These are phyloP conservation scores for Pristis pectinata DNA, from an alignment of 2,797 vertebrate genomes.

Conservation along the genomic window DNA sequence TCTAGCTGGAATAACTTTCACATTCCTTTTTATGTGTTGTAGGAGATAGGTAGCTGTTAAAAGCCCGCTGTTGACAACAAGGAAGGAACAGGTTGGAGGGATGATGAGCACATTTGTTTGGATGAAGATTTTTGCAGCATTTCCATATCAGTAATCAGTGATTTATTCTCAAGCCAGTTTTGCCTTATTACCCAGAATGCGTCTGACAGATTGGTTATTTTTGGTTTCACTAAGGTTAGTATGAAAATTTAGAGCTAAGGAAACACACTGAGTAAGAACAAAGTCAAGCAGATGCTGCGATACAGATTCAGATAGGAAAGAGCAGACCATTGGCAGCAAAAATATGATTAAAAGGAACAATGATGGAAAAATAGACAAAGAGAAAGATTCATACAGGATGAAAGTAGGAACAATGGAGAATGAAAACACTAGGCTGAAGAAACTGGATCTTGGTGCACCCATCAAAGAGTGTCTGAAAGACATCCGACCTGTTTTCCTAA, in stretches of 20 bases:
- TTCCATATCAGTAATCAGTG: neutral
- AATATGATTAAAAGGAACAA: neutral
- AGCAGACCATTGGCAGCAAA: neutral
- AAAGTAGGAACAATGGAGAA: neutral
- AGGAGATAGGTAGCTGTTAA: neutral
- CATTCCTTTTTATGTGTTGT: neutral
- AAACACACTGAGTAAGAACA: neutral
- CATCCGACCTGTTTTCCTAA: neutral
- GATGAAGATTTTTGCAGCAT: neutral
- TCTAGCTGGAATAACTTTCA: neutral
- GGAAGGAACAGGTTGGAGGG: neutral
- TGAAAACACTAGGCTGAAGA: neutral
- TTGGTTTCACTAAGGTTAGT: neutral
- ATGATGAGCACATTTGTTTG: neutral
- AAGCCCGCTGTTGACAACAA: conserved; percentile 1
- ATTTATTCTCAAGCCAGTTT: neutral
- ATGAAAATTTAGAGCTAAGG: neutral
- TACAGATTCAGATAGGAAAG: neutral
- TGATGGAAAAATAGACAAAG: neutral
- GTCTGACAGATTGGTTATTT: neutral
- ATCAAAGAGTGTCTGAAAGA: neutral
- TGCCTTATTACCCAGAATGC: neutral
- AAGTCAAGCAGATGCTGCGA: neutral
- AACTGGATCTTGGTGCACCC: neutral
- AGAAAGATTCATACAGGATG: conserved; percentile 9